Evolutionary conservation across 2,113 vertebrate genomes (phyloP), one percentile per base, ranked within the genome.

Genomic region (Gadus chalcogrammus): DNA sequence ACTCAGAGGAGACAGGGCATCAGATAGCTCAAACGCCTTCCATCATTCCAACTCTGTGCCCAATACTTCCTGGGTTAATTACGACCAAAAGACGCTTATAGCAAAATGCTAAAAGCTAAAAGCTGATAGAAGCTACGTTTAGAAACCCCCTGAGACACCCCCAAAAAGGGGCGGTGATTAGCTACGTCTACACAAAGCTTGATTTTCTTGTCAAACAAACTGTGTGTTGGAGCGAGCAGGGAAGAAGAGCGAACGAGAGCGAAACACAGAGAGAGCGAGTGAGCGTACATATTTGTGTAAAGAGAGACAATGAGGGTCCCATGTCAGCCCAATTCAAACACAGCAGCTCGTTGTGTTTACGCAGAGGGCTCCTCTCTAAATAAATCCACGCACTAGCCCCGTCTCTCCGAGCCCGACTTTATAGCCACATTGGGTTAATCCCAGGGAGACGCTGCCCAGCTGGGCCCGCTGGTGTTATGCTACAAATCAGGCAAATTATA

Each of bases 171-270:
- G 71, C 69, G 73, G 72, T 71, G 55, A 55, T 74, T 68, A 71
- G n/a, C 67, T 42, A 64, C 60, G 27, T 72, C 71, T 63, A 24
- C 62, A 82, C 8, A 15, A 35, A 59, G 70, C 76, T 48, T 69
- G 72, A 85, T 69, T 56, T 31, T 42, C 59, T 74, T 84, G 85
- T 88, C 85, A 87, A 84, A 86, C 84, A 88, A 72, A 86, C 75
- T 52, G 82, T 86, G 85, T 80, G 84, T 72, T 20, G 79, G 64
- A 72, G 27, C 22, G 55, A 70, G 69, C 72, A 76, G 15, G 66
- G 18, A 12, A n/a, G 13, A 18, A 60, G 15, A 52, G 18, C 35
- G 15, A 15, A 5, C 42, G 22, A 58, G 15, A 69, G 5, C 11
- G 35, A 71, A 4, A 55, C 53, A 70, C 17, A 61, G 60, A 61